phyloP scores from a whole-genome alignment of 2,888 invertebrate genomes.

The Megaustenia siamemsis region DNA sequence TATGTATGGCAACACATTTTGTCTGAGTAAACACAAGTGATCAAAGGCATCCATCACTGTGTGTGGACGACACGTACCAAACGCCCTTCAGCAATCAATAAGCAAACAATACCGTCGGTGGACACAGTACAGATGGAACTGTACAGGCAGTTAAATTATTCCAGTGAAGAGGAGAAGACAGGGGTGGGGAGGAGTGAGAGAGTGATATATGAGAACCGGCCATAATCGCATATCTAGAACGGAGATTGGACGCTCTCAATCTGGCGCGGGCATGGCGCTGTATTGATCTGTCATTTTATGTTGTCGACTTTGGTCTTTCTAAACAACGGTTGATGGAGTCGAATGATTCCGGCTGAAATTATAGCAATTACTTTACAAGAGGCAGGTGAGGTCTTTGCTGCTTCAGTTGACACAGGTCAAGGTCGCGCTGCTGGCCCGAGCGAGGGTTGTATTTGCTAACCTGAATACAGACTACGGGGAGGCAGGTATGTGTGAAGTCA shows the following conservation, averaged over 20 bases:
- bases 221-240: no score
- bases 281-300: constrained; percentile 2
- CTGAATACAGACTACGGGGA: not conserved
- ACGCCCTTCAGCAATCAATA: no score
- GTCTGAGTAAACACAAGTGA: no score
- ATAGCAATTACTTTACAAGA: not conserved
- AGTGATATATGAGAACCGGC: no score
- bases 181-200: no score
- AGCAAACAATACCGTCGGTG: no score
- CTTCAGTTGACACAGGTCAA: not conserved
- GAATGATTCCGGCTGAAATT: not conserved
- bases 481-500: not conserved
- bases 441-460: not conserved
- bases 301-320: not conserved
- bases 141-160: no score
- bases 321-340: not conserved
- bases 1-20: no score
- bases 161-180: no score
- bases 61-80: no score
- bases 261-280: not conserved
- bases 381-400: not conserved
- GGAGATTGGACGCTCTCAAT: not conserved
- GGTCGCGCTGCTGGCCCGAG: not conserved
- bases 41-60: no score
- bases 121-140: no score